Conservation (phyloP, 92 coral and sea anemone species). For the Epizoanthus illoricatus region DNA sequence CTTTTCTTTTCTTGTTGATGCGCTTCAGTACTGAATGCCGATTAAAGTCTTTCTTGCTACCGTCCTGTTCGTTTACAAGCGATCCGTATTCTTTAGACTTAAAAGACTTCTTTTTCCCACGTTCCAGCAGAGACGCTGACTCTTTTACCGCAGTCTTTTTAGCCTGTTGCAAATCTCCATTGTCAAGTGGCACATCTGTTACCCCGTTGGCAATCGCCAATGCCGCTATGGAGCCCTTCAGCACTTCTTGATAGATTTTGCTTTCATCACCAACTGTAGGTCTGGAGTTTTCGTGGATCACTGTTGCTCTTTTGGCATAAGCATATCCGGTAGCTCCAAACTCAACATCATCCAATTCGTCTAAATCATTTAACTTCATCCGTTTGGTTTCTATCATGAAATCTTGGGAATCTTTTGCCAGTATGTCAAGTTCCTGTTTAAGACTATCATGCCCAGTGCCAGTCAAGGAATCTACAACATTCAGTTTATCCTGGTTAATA, state of each 20-base stretch:
- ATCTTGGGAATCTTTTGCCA: background rate
- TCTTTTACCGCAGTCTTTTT: background rate
- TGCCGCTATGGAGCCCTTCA: slow-evolving; percentile 28
- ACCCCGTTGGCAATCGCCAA: slow-evolving; percentile 22
- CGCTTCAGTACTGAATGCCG: slow-evolving; percentile 7
- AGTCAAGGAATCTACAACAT: background rate
- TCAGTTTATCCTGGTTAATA: slow-evolving; percentile 10
- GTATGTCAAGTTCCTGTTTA: background rate
- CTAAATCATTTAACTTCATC: background rate
- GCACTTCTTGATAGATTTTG: slow-evolving; percentile 4
- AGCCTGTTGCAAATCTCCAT: background rate
- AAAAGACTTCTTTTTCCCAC: slow-evolving; percentile 10
- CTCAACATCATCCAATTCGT: slow-evolving; percentile 26
- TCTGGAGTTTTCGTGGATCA: too few species aligned
- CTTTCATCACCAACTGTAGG: background rate
- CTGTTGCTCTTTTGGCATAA: too few species aligned
- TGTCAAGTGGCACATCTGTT: background rate
- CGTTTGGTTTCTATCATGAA: background rate
- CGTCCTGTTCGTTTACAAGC: slow-evolving; percentile 10
- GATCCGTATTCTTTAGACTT: slow-evolving; percentile 22
- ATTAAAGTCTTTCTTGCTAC: background rate
- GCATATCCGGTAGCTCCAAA: background rate
- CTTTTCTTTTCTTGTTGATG: slow-evolving; percentile 10
- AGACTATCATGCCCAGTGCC: background rate
- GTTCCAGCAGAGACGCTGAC: background rate